Evolutionary conservation across 23 tunicate species (phyloP), one percentile per base, ranked within the genome.

Genomic region (Styela clava): DNA sequence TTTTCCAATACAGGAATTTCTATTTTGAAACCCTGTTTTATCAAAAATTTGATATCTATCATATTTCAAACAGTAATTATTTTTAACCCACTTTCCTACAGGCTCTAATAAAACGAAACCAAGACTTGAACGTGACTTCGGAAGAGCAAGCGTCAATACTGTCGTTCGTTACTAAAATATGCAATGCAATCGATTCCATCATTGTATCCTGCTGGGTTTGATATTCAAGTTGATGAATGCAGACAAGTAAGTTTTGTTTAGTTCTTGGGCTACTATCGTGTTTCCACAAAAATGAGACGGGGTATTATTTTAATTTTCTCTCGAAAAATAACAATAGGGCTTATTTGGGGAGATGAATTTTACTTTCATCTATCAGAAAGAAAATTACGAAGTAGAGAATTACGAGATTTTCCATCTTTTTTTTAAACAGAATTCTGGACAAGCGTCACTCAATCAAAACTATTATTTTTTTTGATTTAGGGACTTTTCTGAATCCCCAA

Each of bases 51-150:
- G n/a, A n/a, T n/a, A n/a, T n/a, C n/a, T n/a, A 44, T 7, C 12
- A 44, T 44, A 44, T 5, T 44, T 44, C 56, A 44, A 44, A 5
- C 7, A 7, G 12, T 44, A 5, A 5, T 44, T 44, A 44, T 44
- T 44, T 44, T 44, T 44, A 5, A 44, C 56, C 7, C 56, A 44
- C n/a, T 44, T 5, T 44, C 7, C 12, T 86, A 69, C 52, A 91
- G 97, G 90, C 97, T 62, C 80, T 92, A 20, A 86, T 86, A 0
- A 87, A 92, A 79, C 69, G 88, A 52, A 92, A 86, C 68, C 91
- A 92, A 79, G 97, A 87, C 31, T 68, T 92, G 32, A 79, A 91
- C 34, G 90, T 90, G 33, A 52, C 88, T 12, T 62, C 91, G 24
- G 85, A 87, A 79, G 91, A 91, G 33, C 91, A 92, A 79, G 83